phyloP scores from a whole-genome alignment of 2,888 invertebrate species.

The Meteorus colon region DNA sequence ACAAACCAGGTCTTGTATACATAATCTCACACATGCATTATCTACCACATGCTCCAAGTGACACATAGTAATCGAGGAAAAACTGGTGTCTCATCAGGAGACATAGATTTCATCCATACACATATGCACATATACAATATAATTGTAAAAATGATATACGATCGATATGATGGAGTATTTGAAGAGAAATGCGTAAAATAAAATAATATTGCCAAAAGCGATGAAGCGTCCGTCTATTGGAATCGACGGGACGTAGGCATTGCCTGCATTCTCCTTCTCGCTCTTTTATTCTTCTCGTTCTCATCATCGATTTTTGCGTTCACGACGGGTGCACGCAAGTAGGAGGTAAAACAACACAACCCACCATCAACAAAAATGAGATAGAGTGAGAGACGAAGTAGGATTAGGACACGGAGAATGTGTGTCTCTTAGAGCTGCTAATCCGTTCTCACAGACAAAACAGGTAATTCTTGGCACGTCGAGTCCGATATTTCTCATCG shows the following conservation, averaged over 20 bases:
- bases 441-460: slow-evolving; percentile 70
- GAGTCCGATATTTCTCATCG: slow-evolving; percentile 67
- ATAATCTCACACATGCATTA: slow-evolving; percentile 29
- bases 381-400: background rate
- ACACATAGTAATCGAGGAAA: slow-evolving; percentile 2
- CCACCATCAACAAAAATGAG: slow-evolving; percentile 31
- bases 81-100: slow-evolving; percentile 1
- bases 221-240: slow-evolving; percentile 63
- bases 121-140: no score
- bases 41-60: background rate
- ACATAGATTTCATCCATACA: no score
- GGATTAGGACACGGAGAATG: slow-evolving; percentile 33
- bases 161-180: no score
- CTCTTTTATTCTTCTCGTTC: slow-evolving; percentile 53
- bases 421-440: slow-evolving; percentile 48
- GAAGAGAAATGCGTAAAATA: slow-evolving; percentile 41
- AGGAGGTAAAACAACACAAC: slow-evolving; percentile 62
- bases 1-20: slow-evolving; percentile 39
- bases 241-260: slow-evolving; percentile 60
- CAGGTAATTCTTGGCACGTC: slow-evolving; percentile 67
- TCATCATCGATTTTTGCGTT: slow-evolving; percentile 54
- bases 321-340: slow-evolving; percentile 64
- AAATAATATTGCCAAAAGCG: slow-evolving; percentile 52
- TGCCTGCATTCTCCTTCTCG: no score
- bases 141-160: no score